Percentiles rank a stretch among this genome's conserved stretches.
These are phyloP conservation scores for Scotopteryx bipunctaria DNA, from an alignment of 2,888 invertebrate genomes.

Conservation along the genomic window DNA sequence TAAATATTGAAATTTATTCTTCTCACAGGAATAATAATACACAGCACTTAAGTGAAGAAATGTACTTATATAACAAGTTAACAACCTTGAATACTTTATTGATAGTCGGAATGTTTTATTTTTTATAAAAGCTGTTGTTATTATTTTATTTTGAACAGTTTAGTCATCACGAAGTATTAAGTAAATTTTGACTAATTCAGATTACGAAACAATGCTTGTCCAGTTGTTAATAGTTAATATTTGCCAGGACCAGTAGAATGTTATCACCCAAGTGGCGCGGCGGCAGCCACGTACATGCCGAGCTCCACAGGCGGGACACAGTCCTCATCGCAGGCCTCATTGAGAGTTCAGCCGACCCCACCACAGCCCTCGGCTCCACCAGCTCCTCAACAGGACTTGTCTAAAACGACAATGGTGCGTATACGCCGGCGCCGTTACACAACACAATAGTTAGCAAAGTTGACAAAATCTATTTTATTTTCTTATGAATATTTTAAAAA, in stretches of 20 bases:
- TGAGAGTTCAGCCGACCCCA: conserved; percentile 65
- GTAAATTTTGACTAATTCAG: too few species aligned
- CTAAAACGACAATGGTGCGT: conserved; percentile 70
- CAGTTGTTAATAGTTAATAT: not conserved
- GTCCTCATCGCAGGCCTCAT: conserved; percentile 55
- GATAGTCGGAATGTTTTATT: too few species aligned
- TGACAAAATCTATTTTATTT: not conserved
- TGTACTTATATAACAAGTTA: too few species aligned
- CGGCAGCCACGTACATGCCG: conserved; percentile 64
- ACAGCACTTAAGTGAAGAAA: too few species aligned
- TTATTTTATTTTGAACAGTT: too few species aligned
- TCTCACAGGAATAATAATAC: too few species aligned
- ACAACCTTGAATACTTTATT: too few species aligned
- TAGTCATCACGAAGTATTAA: too few species aligned
- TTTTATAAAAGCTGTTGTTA: too few species aligned
- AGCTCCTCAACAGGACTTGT: conserved; percentile 71
- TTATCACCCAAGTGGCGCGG: conserved; percentile 66
- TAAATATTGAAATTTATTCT: too few species aligned
- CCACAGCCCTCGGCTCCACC: conserved; percentile 72
- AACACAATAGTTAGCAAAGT: not conserved
- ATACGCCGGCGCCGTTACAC: not conserved
- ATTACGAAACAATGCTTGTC: too few species aligned
- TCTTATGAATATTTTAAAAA: not conserved
- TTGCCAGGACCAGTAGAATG: conserved; percentile 73
- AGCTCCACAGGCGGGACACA: conserved; percentile 60